Base-by-base conservation (phyloP, 30 jellyfish, hydroid and myxozoan genomes). In the Aurelia sp. region DNA sequence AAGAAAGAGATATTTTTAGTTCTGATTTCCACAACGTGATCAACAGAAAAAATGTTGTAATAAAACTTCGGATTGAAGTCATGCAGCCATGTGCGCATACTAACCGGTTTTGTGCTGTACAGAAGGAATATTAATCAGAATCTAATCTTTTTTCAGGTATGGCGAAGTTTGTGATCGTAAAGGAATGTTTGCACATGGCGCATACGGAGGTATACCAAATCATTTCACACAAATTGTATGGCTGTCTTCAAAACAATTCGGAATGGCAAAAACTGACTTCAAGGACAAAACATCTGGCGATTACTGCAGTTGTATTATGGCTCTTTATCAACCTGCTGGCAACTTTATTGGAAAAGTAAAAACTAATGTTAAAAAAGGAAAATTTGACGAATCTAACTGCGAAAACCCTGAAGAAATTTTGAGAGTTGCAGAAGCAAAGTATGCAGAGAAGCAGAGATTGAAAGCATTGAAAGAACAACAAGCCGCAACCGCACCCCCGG, bases 191-290 rank as follows among this genome's bases (percentile, higher is more conserved):
- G 88, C 67, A 18, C 72, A 48, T 47, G 91, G 81, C 2, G 61
- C 68, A 59, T 76, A 88, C 70, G 41, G 5, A 16, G 80, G 86
- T 22, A 50, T 65, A 51, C 91, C 97, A 18, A 81, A 75, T 41
- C 91, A 82, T 52, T 82, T 82, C 80, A 72, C 97, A 0, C 97
- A 90, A 75, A 66, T 90, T 76, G 82, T 90, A 11, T 90, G 97
- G 97, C 82, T 67, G 18, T 20, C 90, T 5, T 60, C 88, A 7
- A 41, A 38, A 38, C 60, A 73, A 63, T 73, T 90, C 5, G 97
- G 97, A 12, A 83, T 90, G 78, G 97, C 84, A 61, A 67, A 67
- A 53, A 90, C 75, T 11, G 69, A 76, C 70, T 76, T 76, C 71
- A 53, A 47, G 40, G 83, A 86, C 62, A 73, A 80, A 33, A 60